These are phyloP conservation scores for Apotomis capreana DNA, from an alignment of 2,888 invertebrate species.

Conservation along the genomic window DNA sequence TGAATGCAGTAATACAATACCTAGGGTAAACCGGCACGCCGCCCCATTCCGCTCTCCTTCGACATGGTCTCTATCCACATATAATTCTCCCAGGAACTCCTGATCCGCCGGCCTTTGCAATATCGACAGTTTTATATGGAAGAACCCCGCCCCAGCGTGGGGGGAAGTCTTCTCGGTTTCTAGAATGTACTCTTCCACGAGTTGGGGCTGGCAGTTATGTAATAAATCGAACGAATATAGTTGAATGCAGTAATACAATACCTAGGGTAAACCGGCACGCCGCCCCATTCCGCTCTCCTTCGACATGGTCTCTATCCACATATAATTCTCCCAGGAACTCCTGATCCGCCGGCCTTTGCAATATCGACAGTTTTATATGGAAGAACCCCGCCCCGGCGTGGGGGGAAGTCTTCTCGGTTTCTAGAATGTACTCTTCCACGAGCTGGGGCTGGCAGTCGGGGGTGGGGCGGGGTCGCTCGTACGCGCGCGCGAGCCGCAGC, in stretches of 20 bases:
- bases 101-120: slow-evolving; percentile 93
- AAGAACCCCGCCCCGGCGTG: slow-evolving; percentile 86
- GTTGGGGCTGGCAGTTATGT: slow-evolving; percentile 85
- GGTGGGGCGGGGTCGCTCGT: slow-evolving; percentile 85
- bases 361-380: slow-evolving; percentile 93
- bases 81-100: slow-evolving; percentile 94
- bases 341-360: slow-evolving; percentile 93
- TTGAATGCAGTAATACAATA: slow-evolving; percentile 47
- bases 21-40: slow-evolving; percentile 90
- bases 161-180: slow-evolving; percentile 91
- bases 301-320: slow-evolving; percentile 92
- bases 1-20: slow-evolving; percentile 53
- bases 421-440: slow-evolving; percentile 94
- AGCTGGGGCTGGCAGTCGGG: slow-evolving; percentile 90
- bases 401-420: slow-evolving; percentile 89
- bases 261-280: slow-evolving; percentile 90
- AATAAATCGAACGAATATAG: too few relatives aligned
- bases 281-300: slow-evolving; percentile 90
- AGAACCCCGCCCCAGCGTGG: slow-evolving; percentile 85
- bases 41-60: slow-evolving; percentile 90
- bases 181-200: slow-evolving; percentile 94
- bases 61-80: slow-evolving; percentile 92
- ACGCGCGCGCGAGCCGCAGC: slow-evolving; percentile 74
- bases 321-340: slow-evolving; percentile 95
- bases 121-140: slow-evolving; percentile 94